Evolutionary conservation across 1,140 invertebrate genomes (phyloP).

Genomic region (Listronotus bonariensis): DNA sequence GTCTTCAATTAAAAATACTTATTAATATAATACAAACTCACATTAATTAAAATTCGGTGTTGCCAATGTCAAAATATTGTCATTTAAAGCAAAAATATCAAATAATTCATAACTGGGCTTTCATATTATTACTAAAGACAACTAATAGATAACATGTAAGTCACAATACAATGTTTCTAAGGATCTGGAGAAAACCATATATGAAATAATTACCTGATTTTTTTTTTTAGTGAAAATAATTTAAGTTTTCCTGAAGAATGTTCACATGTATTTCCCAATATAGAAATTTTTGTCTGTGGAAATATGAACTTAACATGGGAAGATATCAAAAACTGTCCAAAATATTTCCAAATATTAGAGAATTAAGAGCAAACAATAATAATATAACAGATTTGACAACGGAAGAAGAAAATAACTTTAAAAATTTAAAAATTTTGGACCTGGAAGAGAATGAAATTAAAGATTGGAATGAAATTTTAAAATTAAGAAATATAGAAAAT

Average conservation of each 20-base stretch:
- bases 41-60: no score
- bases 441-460: constrained; percentile 79
- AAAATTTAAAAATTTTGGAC: constrained; percentile 62
- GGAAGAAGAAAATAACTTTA: constrained; percentile 39
- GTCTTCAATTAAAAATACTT: no score
- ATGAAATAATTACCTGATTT: no score
- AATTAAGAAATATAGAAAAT: constrained; percentile 68
- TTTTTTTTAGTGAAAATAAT: constrained; percentile 51
- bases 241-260: constrained; percentile 45
- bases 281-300: constrained; percentile 51
- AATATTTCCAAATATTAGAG: constrained; percentile 74
- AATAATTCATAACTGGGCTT: no score
- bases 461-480: constrained; percentile 77
- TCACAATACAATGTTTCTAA: no score
- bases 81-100: no score
- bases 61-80: no score
- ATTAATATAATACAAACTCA: no score
- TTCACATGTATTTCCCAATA: constrained; percentile 39
- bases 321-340: constrained; percentile 69
- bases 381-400: constrained; percentile 47
- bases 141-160: no score
- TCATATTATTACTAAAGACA: no score
- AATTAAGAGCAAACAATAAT: constrained; percentile 65
- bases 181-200: no score
- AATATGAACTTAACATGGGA: constrained; percentile 63